Base-by-base conservation (phyloP, 2,113 vertebrate genomes). In the Furnarius figulus region DNA sequence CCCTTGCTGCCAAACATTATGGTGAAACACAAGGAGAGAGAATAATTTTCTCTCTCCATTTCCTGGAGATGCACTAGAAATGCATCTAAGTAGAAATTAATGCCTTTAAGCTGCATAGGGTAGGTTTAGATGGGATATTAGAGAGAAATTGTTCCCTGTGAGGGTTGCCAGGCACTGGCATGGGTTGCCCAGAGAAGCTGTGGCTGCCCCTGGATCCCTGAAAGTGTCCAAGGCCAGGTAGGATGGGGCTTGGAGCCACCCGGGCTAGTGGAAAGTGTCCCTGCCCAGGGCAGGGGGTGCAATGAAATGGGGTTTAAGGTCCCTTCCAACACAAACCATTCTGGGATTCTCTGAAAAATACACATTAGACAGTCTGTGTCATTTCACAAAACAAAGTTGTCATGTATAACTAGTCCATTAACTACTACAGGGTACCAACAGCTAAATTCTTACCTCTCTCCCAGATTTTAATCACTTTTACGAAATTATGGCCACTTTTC, bases 191-290 rank as follows among this genome's bases (percentile, higher is more conserved):
- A 35, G 18, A 77, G 35, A 28, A 63, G 27, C 15, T 80, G 42
- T 49, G 35, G 35, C 16, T 70, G 47, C 25, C 14, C 1, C 18
- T 28, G 20, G 39, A 40, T 40, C 31, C 72, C 49, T 90, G 49
- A 22, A 23, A 76, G 3, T 16, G 63, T 23, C 10, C 63, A 16
- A 42, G 63, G 14, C 71, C 30, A 31, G 12, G 18, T 0, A 55
- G 49, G 25, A 37, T 0, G 0, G 55, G 12, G 8, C 12, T 33
- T 71, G 42, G 22, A 76, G 14, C 9, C 31, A 5, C 14, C 22
- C 55, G 79, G 10, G 14, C 7, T 8, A 33, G 22, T 35, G 35
- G 40, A 11, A 77, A 8, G 22, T 23, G 10, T 28, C n/a, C 21
- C 17, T 70, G 24, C n/a, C 17, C 35, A 27, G 16, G 49, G 62